These are phyloP conservation scores for Triplophysa siluroides DNA, from an alignment of 2,113 vertebrate species.

Conservation along the genomic window DNA sequence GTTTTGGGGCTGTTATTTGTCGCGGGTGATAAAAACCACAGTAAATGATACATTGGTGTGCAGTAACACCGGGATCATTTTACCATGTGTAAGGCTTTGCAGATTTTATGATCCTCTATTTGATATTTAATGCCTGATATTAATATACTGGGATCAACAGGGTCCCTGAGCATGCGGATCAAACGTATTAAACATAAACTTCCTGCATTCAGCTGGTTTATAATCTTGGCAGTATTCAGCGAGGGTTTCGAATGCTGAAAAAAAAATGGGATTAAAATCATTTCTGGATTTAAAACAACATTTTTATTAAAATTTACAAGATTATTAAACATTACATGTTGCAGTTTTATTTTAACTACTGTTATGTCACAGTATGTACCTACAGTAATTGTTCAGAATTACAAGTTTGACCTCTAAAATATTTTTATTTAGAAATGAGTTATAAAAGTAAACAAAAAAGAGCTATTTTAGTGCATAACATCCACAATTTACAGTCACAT, in stretches of 20 bases:
- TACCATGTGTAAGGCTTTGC: conserved; percentile 27
- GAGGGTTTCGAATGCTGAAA: too few relatives aligned
- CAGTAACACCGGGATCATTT: conserved; percentile 41
- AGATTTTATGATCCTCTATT: conserved; percentile 40
- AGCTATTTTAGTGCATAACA: too few relatives aligned
- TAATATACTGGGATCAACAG: conserved; percentile 11
- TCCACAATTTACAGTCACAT: too few relatives aligned
- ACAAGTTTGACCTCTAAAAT: too few relatives aligned
- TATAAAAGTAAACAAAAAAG: too few relatives aligned
- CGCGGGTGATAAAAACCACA: background rate
- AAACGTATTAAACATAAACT: background rate
- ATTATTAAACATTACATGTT: too few relatives aligned
- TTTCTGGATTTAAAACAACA: background rate
- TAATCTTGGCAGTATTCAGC: conserved; percentile 3
- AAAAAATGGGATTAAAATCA: too few relatives aligned
- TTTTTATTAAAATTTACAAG: too few relatives aligned
- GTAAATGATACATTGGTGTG: conserved; percentile 21
- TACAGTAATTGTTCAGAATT: too few relatives aligned
- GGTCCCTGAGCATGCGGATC: conserved; percentile 9
- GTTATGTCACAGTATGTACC: too few relatives aligned
- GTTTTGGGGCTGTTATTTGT: conserved; percentile 28
- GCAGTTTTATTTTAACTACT: too few relatives aligned
- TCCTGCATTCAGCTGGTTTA: background rate
- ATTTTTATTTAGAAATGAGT: too few relatives aligned
- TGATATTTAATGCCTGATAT: conserved; percentile 35